These are phyloP conservation scores for Bufotes viridis DNA, from an alignment of 2,797 vertebrate species.

Conservation along the genomic window DNA sequence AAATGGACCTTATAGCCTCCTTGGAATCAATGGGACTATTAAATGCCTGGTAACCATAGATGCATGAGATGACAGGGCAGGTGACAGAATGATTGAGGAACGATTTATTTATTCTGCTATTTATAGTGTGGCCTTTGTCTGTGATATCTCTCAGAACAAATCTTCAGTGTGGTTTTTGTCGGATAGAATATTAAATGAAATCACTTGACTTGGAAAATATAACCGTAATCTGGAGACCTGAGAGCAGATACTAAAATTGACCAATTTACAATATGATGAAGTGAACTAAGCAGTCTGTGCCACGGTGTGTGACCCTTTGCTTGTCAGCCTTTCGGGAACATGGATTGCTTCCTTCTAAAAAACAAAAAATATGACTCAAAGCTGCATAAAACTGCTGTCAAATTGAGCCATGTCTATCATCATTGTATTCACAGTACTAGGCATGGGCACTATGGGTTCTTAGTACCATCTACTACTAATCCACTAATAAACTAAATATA, in stretches of 20 bases:
- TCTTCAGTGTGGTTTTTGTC: slow-evolving; percentile 31
- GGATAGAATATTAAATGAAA: slow-evolving; percentile 48
- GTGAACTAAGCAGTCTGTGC: slow-evolving; percentile 14
- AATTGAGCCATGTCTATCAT: slow-evolving; percentile 1
- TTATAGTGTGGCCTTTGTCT: slow-evolving; percentile 43
- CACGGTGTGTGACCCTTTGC: slow-evolving; percentile 11
- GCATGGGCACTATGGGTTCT: neutral
- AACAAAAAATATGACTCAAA: neutral
- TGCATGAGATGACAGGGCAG: slow-evolving; percentile 26
- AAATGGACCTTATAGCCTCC: neutral
- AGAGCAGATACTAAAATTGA: slow-evolving; percentile 42
- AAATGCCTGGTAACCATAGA: slow-evolving; percentile 30
- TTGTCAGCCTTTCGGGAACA: slow-evolving; percentile 7
- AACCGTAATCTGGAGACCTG: slow-evolving; percentile 38
- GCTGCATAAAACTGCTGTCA: neutral
- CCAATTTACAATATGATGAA: slow-evolving; percentile 52
- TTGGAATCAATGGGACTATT: neutral
- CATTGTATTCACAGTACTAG: neutral
- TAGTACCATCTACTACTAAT: neutral
- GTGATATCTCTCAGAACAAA: slow-evolving; percentile 39
- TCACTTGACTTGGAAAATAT: slow-evolving; percentile 48
- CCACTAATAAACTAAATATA: too few relatives aligned
- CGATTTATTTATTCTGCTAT: slow-evolving; percentile 50
- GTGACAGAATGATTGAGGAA: slow-evolving; percentile 40
- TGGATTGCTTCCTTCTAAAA: neutral